These are phyloP conservation scores for Stegana nigrithorax DNA, from an alignment of 2,888 invertebrate genomes.

Conservation along the genomic window DNA sequence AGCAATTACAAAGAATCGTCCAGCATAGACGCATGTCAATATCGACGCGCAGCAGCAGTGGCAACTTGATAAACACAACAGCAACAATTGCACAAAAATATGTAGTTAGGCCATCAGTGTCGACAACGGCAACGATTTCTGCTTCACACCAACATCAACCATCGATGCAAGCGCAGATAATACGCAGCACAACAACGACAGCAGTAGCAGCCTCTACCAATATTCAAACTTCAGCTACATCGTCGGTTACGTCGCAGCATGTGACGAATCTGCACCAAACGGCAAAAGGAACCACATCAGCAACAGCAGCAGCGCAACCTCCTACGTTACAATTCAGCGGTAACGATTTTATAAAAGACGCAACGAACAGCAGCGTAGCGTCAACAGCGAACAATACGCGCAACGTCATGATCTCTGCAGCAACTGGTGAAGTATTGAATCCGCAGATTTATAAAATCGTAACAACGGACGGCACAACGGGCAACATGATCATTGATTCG, in stretches of 20 bases:
- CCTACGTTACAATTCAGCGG: not conserved
- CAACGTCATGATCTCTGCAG: slow-evolving; percentile 52
- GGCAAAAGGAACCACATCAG: not conserved
- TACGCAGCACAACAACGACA: slow-evolving; percentile 20
- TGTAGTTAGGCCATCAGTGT: slow-evolving; percentile 40
- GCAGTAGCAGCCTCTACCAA: not conserved
- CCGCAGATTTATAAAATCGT: slow-evolving; percentile 68
- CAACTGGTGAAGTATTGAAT: slow-evolving; percentile 60
- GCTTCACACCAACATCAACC: slow-evolving; percentile 4
- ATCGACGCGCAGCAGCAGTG: slow-evolving; percentile 24
- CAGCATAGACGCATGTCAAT: slow-evolving; percentile 53
- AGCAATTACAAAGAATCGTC: slow-evolving; percentile 51
- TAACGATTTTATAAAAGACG: not conserved
- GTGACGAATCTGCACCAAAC: too few species aligned
- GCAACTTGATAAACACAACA: slow-evolving; percentile 11
- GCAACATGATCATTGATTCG: slow-evolving; percentile 66
- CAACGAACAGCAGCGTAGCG: slow-evolving; percentile 33
- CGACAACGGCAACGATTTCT: slow-evolving; percentile 38
- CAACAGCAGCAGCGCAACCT: not conserved
- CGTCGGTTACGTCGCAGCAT: too few species aligned
- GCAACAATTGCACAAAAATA: slow-evolving; percentile 38
- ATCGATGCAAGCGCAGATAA: not conserved
- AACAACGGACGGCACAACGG: slow-evolving; percentile 64
- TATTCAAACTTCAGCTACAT: too few species aligned
- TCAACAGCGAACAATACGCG: slow-evolving; percentile 29